Percentiles rank a stretch among this genome's conserved stretches.
These are phyloP conservation scores for Centropus bengalensis DNA, from an alignment of 2,113 vertebrate genomes.

Conservation along the genomic window DNA sequence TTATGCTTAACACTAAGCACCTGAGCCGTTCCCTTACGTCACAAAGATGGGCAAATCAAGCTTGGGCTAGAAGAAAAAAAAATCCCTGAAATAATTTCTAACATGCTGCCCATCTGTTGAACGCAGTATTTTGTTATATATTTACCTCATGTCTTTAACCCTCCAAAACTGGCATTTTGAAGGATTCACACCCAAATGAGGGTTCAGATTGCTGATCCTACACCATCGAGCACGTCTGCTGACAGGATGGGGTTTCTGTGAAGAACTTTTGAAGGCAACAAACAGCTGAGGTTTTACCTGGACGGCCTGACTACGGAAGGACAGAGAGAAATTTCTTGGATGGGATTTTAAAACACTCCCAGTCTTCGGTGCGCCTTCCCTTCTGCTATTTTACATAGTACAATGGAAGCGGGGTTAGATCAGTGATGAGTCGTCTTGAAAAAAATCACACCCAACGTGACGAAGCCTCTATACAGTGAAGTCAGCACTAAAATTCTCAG, in stretches of 20 bases:
- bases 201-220: not conserved
- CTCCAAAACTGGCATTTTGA: not conserved
- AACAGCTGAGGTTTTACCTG: not conserved
- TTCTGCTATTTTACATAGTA: not conserved
- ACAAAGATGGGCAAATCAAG: not conserved
- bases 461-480: not conserved
- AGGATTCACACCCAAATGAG: not conserved
- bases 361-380: not conserved
- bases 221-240: not conserved
- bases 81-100: not conserved
- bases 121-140: not conserved
- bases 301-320: not conserved
- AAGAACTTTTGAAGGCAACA: not conserved
- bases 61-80: not conserved
- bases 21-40: not conserved
- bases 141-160: not conserved
- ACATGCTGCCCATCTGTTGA: not conserved
- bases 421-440: not conserved
- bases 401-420: not conserved
- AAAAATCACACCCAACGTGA: not conserved
- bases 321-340: not conserved
- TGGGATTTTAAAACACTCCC: not conserved
- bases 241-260: not conserved
- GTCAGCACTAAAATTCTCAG: not conserved
- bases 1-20: not conserved